These are phyloP conservation scores for Ceraclea dissimilis DNA, from an alignment of 2,888 invertebrate species.

Conservation along the genomic window DNA sequence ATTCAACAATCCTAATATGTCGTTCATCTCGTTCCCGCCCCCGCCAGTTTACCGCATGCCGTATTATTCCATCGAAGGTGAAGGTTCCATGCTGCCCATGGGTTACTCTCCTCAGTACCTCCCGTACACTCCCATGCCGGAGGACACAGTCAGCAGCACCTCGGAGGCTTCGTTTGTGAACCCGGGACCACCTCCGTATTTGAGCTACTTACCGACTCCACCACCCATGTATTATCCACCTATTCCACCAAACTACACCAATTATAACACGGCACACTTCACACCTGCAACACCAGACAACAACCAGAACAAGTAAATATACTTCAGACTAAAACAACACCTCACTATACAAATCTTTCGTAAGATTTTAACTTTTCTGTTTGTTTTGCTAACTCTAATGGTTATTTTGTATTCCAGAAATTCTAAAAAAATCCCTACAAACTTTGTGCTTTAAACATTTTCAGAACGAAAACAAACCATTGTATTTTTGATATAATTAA, in stretches of 20 bases:
- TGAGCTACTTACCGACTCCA: conserved; percentile 6
- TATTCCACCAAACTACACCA: conserved; percentile 3
- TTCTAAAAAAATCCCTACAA: too few relatives aligned
- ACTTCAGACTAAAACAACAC: too few relatives aligned
- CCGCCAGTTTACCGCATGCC: conserved; percentile 43
- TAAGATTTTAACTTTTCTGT: too few relatives aligned
- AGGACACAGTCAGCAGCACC: neutral
- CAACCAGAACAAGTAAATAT: conserved; percentile 10
- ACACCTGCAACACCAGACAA: conserved; percentile 5
- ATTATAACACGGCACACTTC: conserved; percentile 6
- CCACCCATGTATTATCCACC: conserved; percentile 15
- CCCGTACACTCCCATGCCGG: conserved; percentile 9
- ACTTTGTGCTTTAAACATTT: too few relatives aligned
- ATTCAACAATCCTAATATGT: conserved; percentile 27
- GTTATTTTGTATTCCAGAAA: too few relatives aligned
- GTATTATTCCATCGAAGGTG: conserved; percentile 41
- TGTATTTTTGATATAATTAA: too few relatives aligned
- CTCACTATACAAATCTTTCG: too few relatives aligned
- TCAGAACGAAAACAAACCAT: too few relatives aligned
- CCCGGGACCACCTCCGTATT: conserved; percentile 7
- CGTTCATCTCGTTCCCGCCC: conserved; percentile 45
- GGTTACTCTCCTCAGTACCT: conserved; percentile 14
- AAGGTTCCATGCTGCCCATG: conserved; percentile 32
- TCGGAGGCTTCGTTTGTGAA: conserved; percentile 1
- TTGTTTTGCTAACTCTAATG: too few relatives aligned